These are phyloP conservation scores for Anser brachyrhynchus DNA, from an alignment of 2,113 vertebrate species.

Conservation along the genomic window DNA sequence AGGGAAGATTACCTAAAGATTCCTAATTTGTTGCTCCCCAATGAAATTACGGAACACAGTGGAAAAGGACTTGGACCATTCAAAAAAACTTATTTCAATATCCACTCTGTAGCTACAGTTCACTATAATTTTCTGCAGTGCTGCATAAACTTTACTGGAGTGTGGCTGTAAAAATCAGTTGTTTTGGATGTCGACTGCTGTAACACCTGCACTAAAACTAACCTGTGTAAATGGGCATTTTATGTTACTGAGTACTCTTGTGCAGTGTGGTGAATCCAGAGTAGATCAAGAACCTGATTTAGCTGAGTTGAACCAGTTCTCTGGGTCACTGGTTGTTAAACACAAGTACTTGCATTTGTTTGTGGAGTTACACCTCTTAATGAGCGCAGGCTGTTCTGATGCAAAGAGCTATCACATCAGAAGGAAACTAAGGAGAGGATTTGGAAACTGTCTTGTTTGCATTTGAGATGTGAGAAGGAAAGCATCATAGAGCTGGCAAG, in stretches of 20 bases:
- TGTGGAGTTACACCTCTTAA: not conserved
- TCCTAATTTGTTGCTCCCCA: not conserved
- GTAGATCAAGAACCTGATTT: not conserved
- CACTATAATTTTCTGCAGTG: not conserved
- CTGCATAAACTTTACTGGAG: not conserved
- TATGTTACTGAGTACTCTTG: not conserved
- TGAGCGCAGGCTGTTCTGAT: not conserved
- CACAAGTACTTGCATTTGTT: not conserved
- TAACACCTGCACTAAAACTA: not conserved
- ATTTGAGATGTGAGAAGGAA: not conserved
- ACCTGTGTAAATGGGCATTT: not conserved
- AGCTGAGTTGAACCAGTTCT: not conserved
- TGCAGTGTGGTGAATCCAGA: not conserved
- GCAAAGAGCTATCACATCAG: not conserved
- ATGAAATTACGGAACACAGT: not conserved
- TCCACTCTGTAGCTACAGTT: not conserved
- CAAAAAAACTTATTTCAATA: fast-evolving
- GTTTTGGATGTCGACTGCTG: not conserved
- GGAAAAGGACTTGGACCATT: not conserved
- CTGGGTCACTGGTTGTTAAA: not conserved
- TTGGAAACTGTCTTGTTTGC: not conserved
- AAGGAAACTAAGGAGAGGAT: not conserved
- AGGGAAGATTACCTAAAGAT: not conserved
- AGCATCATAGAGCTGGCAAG: not conserved
- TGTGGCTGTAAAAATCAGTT: not conserved